Conservation (phyloP, 2,797 vertebrate genomes). For the Myiotriccus ornatus region DNA sequence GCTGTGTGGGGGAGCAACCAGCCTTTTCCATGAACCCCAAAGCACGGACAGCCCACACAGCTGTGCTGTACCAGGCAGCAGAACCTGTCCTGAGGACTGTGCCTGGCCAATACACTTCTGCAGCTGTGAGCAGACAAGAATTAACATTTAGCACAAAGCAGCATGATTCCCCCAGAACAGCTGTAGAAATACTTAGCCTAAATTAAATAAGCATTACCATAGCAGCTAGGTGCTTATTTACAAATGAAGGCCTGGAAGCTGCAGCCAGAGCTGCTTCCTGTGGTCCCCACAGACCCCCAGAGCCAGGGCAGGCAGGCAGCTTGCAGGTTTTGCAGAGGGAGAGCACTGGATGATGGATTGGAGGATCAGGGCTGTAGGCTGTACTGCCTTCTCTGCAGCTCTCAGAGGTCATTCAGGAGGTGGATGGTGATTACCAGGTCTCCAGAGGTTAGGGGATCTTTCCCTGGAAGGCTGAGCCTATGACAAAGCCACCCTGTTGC, state of each 20-base stretch:
- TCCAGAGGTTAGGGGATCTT: neutral
- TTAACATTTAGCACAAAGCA: neutral
- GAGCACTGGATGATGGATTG: neutral
- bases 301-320: neutral
- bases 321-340: neutral
- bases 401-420: neutral
- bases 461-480: neutral
- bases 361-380: neutral
- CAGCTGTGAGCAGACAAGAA: conserved; percentile 31
- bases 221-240: conserved; percentile 55
- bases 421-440: neutral
- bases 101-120: neutral
- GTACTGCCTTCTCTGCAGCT: neutral
- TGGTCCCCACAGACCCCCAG: neutral
- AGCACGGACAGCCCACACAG: accelerated
- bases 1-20: neutral
- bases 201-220: conserved; percentile 58
- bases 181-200: conserved; percentile 41
- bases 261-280: neutral
- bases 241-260: neutral
- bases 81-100: neutral
- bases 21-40: neutral
- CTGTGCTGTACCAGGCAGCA: neutral
- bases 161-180: neutral
- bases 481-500: neutral